Percentiles rank a stretch among this genome's conserved stretches.
Evolutionary conservation across 2,113 vertebrate species (phyloP).

Genomic region (Sylvicapra grimmia): DNA sequence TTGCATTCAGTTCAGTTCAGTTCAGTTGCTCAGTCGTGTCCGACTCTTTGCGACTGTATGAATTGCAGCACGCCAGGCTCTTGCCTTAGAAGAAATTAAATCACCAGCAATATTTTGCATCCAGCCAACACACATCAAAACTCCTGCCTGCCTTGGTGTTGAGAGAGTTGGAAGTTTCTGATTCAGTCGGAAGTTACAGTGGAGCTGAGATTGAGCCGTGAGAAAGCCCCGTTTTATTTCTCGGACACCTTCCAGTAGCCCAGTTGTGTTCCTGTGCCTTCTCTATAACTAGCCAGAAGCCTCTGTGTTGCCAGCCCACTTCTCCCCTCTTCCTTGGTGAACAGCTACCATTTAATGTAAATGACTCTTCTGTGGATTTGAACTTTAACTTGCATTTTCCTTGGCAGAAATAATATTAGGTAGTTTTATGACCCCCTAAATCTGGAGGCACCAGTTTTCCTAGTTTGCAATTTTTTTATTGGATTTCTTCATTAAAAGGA

Average conservation of each 20-base stretch:
- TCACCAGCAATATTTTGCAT: neutral
- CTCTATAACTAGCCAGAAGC: neutral
- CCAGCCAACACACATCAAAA: neutral
- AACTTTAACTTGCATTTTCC: slow-evolving; percentile 1
- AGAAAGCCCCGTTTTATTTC: slow-evolving; percentile 17
- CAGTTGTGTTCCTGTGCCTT: neutral
- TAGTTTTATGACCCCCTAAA: slow-evolving; percentile 32
- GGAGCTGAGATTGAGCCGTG: neutral
- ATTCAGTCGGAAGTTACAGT: neutral
- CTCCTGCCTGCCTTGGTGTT: neutral
- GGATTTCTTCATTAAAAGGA: neutral
- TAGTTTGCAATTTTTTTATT: neutral
- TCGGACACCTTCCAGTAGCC: neutral
- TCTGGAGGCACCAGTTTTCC: neutral
- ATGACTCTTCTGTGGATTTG: neutral
- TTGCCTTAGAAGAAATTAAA: slow-evolving; percentile 46
- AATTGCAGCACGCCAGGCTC: neutral
- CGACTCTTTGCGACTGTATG: too few relatives aligned
- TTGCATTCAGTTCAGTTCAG: neutral
- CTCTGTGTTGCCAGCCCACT: neutral
- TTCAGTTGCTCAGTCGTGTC: too few relatives aligned
- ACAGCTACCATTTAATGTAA: neutral
- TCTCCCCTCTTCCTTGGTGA: neutral
- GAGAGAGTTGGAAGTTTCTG: neutral
- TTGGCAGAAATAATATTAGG: neutral